Evolutionary conservation across 2,888 invertebrate species (phyloP), one percentile per base, ranked within the genome.

Genomic region (Nezara viridula): DNA sequence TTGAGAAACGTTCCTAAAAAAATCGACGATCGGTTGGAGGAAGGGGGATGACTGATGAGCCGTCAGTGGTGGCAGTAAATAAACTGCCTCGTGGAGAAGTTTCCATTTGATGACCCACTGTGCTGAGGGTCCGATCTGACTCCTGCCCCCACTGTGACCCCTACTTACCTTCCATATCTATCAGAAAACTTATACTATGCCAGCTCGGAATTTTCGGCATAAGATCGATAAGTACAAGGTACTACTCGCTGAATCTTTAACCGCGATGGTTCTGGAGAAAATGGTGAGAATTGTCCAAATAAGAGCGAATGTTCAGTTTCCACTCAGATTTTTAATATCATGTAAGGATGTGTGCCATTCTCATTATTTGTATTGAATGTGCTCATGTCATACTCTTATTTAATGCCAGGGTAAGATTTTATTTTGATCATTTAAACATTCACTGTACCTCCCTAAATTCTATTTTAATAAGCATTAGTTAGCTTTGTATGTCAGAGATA

Each of bases 71-170:
- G 81, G n/a, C 81, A 44, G 44, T 81, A 81, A 81, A 81, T 81
- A 81, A 81, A 81, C 81, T 81, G 81, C 44, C 81, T 44, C 81
- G 44, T 44, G 81, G 81, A 24, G 44, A 81, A 81, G 44, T 81
- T 44, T 2, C 81, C 81, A 81, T 81, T 81, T 81, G 81, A 81
- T 81, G 81, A 81, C 81, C 81, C 81, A 81, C 44, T 81, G 44
- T 47, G 24, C n/a, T n/a, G 21, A 16, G 10, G 24, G 7, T 9
- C 73, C 6, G 24, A 4, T 19, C 37, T 40, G 19, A 6, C 73
- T 37, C 16, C 40, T 40, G 40, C 4, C 10, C 40, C 40, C 7
- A 19, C 7, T 3, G 5, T 19, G 40, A 40, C 32, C 27, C 24
- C 6, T 24, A 40, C 77, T 77, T 77, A 77, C 37, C 21, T 21